These are phyloP conservation scores for Amorpha juglandis DNA, from an alignment of 2,888 invertebrate species.

Conservation along the genomic window DNA sequence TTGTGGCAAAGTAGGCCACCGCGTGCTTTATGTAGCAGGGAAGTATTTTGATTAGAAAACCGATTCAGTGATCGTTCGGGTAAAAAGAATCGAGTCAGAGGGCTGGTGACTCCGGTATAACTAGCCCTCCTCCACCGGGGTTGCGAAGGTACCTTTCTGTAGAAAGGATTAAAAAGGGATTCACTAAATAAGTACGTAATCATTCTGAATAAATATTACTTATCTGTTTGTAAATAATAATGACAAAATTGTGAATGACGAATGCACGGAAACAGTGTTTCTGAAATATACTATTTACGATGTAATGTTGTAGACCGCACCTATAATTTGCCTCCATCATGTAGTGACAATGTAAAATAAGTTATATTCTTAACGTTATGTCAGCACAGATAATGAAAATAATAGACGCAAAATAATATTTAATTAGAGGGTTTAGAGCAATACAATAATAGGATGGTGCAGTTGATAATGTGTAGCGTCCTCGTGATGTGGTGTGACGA, in stretches of 20 bases:
- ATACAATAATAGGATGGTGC: conserved; percentile 72
- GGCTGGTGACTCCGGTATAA: too few species aligned
- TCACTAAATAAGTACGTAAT: background rate
- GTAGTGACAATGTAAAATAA: conserved; percentile 75
- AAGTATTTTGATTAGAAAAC: too few species aligned
- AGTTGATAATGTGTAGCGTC: conserved; percentile 61
- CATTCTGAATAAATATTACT: background rate
- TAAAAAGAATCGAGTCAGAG: too few species aligned
- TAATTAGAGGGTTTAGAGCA: conserved; percentile 80
- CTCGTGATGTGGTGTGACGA: conserved; percentile 62
- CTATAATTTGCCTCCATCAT: conserved; percentile 75
- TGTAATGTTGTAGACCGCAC: conserved; percentile 55
- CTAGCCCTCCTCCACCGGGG: too few species aligned
- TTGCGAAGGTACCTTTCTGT: too few species aligned
- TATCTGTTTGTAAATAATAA: background rate
- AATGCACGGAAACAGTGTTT: conserved; percentile 59
- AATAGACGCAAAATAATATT: conserved; percentile 79
- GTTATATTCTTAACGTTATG: conserved; percentile 70
- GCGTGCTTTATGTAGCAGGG: too few species aligned
- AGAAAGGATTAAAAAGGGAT: too few species aligned
- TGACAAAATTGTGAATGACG: conserved; percentile 43
- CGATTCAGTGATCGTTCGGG: too few species aligned
- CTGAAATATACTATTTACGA: conserved; percentile 61
- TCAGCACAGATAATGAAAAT: conserved; percentile 80
- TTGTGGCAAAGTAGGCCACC: too few species aligned